phyloP scores from a whole-genome alignment of 1,140 invertebrate genomes.

The Drosophila trapezifrons region DNA sequence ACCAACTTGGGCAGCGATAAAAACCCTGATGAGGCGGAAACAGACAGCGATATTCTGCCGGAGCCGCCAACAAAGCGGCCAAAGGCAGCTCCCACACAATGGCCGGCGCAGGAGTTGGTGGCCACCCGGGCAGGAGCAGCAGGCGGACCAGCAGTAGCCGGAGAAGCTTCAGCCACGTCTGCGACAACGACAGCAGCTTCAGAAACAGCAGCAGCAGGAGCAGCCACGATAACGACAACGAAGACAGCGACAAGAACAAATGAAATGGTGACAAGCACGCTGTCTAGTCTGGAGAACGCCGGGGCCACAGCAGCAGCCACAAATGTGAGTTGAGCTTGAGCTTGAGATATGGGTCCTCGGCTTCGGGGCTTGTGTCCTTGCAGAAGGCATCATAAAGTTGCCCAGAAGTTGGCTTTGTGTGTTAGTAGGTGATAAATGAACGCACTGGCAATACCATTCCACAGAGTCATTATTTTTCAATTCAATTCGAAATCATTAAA shows the following conservation, averaged over 20 bases:
- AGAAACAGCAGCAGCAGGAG: constrained; percentile 19
- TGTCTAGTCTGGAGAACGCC: constrained; percentile 39
- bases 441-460: not conserved
- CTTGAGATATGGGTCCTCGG: constrained; percentile 7
- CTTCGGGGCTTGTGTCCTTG: not conserved
- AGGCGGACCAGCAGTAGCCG: constrained; percentile 19
- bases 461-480: not conserved
- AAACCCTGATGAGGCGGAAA: constrained; percentile 79
- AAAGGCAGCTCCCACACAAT: constrained; percentile 39
- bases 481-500: not conserved
- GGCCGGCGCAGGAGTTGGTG: constrained; percentile 46
- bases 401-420: not conserved
- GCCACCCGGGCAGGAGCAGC: constrained; percentile 29
- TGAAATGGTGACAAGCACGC: constrained; percentile 58
- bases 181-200: constrained; percentile 19
- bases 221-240: constrained; percentile 30
- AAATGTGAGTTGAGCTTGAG: constrained; percentile 57
- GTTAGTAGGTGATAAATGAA: not conserved
- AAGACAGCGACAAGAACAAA: constrained; percentile 44
- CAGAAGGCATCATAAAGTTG: not conserved
- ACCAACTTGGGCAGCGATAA: constrained; percentile 66
- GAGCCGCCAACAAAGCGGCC: constrained; percentile 82
- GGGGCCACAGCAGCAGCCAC: constrained; percentile 46
- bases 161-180: constrained; percentile 11
- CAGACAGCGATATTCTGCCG: constrained; percentile 83